Conservation (phyloP, 2,113 vertebrate genomes). For the Aplodontia rufa region DNA sequence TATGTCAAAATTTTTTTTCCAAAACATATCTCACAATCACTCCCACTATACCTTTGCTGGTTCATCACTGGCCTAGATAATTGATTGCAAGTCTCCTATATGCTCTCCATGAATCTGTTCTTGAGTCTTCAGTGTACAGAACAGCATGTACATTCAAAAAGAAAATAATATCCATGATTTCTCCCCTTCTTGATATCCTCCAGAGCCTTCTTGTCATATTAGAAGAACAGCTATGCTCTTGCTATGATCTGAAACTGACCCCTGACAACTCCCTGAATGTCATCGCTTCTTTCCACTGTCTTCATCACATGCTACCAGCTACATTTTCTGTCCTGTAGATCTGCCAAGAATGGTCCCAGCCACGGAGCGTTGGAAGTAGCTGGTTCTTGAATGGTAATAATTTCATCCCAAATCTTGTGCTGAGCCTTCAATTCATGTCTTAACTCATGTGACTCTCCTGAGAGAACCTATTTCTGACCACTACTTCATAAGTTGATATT, state of each 20-base stretch:
- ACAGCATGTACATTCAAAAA: neutral
- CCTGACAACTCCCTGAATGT: neutral
- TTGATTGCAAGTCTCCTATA: neutral
- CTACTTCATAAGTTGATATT: neutral
- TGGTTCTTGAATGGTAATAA: neutral
- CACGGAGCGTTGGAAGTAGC: neutral
- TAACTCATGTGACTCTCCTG: neutral
- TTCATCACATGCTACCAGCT: neutral
- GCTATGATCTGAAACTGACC: too few relatives aligned
- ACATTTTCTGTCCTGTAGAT: neutral
- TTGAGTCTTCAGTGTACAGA: neutral
- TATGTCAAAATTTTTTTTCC: neutral
- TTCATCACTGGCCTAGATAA: neutral
- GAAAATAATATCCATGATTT: neutral
- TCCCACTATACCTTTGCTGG: neutral
- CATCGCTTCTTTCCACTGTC: neutral
- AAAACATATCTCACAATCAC: neutral
- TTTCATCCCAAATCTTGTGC: neutral
- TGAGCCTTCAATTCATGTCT: neutral
- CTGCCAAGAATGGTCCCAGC: neutral
- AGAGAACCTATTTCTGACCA: neutral
- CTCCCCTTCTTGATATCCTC: neutral
- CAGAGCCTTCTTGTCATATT: neutral
- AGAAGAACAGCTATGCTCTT: neutral
- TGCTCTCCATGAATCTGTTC: neutral